Evolutionary conservation across 2,113 vertebrate genomes (phyloP).

Genomic region (Gadus macrocephalus): DNA sequence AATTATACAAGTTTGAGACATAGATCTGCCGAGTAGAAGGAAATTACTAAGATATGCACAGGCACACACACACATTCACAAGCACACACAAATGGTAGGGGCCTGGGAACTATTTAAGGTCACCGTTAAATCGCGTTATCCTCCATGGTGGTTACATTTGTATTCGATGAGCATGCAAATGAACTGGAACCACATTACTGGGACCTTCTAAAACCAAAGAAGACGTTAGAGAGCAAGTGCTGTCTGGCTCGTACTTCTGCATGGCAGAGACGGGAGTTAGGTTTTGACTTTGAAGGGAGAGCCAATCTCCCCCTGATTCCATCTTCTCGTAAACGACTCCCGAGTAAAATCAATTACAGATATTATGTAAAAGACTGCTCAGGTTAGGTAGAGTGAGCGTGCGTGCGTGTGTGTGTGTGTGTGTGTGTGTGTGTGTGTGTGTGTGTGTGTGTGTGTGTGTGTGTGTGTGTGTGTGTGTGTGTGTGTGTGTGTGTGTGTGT

Average conservation of each 20-base stretch:
- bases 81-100: conserved; percentile 9
- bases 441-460: too few relatives aligned
- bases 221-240: conserved; percentile 33
- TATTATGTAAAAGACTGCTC: too few relatives aligned
- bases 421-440: too few relatives aligned
- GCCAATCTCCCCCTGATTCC: not conserved
- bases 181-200: conserved; percentile 41
- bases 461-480: too few relatives aligned
- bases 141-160: conserved; percentile 52
- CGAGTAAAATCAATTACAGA: too few relatives aligned
- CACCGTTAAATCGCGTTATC: conserved; percentile 49
- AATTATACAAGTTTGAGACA: too few relatives aligned
- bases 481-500: not conserved
- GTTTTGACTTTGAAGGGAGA: not conserved
- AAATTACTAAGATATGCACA: too few relatives aligned
- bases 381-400: too few relatives aligned
- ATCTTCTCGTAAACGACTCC: too few relatives aligned
- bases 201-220: conserved; percentile 48
- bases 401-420: too few relatives aligned
- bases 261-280: not conserved
- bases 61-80: not conserved
- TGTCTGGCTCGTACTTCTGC: conserved; percentile 24
- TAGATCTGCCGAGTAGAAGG: too few relatives aligned
- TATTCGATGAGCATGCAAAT: conserved; percentile 58
- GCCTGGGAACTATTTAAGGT: conserved; percentile 21